Evolutionary conservation across 2,888 invertebrate genomes (phyloP), one percentile per base, ranked within the genome.

Genomic region (Harmothoe impar): DNA sequence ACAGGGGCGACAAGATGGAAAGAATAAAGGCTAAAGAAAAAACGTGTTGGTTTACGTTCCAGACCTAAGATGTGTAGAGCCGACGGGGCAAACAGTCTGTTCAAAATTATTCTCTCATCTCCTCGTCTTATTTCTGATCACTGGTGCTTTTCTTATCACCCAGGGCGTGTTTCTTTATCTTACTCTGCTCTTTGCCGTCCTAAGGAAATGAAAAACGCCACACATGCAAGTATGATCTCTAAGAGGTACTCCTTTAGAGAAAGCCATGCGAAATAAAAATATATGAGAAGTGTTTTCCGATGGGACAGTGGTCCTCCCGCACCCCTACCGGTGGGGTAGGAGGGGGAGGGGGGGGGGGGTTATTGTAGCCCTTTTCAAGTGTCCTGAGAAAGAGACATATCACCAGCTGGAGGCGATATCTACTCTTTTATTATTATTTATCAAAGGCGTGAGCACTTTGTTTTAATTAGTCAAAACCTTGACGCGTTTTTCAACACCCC

Each of bases 361-460:
- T 25, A 72, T 15, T 72, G 3, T 29, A 17, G 25, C 29, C 31
- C 72, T 29, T 72, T 72, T 72, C 72, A 72, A 29, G 72, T 72
- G 72, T 5, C 72, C 29, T 29, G 72, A 72, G 31, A 25, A 25
- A 20, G 23, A 62, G 62, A 15, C 62, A 20, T 3, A 3, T 20
- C 62, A n/a, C 10, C 62, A 62, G 29, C 72, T 72, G 72, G 1
- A 29, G 15, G 72, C 15, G 0, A n/a, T 72, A 1, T 15, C 72
- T 7, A 15, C 72, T 17, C 72, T 72, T 10, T 10, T 7, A 29
- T 35, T 81, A 81, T 43, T 81, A 20, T 81, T 81, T 81, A 81
- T 43, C 33, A 81, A 81, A 81, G n/a, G n/a, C n/a, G n/a, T n/a
- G n/a, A n/a, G 81, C 81, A 81, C 81, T 81, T 81, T 81, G 43